A percentile compares a stretch with the other conserved stretches of the same genome.
These are phyloP conservation scores for Paralichthys olivaceus DNA, from an alignment of 2,113 vertebrate species.

Conservation along the genomic window DNA sequence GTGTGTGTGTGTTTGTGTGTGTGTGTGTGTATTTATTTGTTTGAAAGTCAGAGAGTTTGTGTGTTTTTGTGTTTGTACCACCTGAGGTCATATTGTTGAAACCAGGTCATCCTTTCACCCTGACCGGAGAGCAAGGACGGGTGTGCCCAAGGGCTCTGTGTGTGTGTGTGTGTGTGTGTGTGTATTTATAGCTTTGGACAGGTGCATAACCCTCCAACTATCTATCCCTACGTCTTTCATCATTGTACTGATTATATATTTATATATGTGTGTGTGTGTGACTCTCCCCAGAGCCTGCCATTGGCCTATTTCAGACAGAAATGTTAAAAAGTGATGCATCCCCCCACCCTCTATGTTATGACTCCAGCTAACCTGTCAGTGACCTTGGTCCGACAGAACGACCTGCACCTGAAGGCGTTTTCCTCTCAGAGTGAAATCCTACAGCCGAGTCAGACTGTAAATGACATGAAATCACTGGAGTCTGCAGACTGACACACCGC, in stretches of 20 bases:
- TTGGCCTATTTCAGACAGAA: conserved; percentile 59
- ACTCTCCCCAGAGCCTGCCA: conserved; percentile 36
- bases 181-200: conserved; percentile 69
- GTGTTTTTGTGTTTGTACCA: conserved; percentile 31
- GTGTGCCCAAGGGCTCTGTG: conserved; percentile 36
- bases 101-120: conserved; percentile 65
- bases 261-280: conserved; percentile 7
- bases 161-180: conserved; percentile 37
- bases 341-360: not conserved
- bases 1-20: not conserved
- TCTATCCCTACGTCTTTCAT: conserved; percentile 33
- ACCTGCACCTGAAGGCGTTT: conserved; percentile 31
- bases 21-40: conserved; percentile 8
- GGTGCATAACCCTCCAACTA: conserved; percentile 57
- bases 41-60: conserved; percentile 20
- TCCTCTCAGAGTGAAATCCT: not conserved
- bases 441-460: too few relatives aligned
- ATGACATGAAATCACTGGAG: not conserved
- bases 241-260: conserved; percentile 51
- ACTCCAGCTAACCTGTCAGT: conserved; percentile 52
- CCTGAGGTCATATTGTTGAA: conserved; percentile 68
- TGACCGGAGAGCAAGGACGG: conserved; percentile 57
- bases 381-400: conserved; percentile 53
- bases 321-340: conserved; percentile 42
- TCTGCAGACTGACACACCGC: not conserved